Evolutionary conservation across 1,140 invertebrate genomes (phyloP).

Genomic region (Araneus ventricosus): DNA sequence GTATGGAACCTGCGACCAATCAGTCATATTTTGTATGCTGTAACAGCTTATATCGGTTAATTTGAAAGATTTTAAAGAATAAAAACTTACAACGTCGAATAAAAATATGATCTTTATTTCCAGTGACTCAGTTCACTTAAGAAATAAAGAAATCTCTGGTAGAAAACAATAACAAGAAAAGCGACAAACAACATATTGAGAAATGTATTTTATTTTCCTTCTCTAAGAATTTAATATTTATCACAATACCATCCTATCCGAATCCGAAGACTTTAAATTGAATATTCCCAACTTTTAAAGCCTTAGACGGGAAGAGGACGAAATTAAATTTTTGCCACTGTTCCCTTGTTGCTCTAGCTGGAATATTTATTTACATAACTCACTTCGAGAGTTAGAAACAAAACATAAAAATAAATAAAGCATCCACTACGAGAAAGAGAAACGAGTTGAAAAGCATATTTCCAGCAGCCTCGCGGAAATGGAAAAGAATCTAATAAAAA

Average conservation of each 20-base stretch:
- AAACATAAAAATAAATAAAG: too few relatives aligned
- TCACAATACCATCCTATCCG: too few relatives aligned
- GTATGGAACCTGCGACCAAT: too few relatives aligned
- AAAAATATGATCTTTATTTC: too few relatives aligned
- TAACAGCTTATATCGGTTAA: too few relatives aligned
- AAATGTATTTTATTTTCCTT: neutral
- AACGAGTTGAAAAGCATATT: slow-evolving; percentile 10
- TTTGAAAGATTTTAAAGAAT: too few relatives aligned
- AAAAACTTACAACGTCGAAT: too few relatives aligned
- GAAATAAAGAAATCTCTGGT: too few relatives aligned
- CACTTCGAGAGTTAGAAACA: neutral
- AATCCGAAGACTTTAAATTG: neutral
- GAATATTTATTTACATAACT: slow-evolving; percentile 24
- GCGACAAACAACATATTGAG: neutral
- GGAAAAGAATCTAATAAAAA: neutral
- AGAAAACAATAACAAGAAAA: neutral
- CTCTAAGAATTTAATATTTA: neutral
- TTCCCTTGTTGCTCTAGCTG: neutral
- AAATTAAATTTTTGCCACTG: slow-evolving; percentile 15
- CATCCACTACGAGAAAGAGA: too few relatives aligned
- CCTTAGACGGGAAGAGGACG: neutral
- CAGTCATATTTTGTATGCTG: too few relatives aligned
- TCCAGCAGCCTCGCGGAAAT: neutral
- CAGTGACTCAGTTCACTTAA: too few relatives aligned
- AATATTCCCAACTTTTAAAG: neutral